Evolutionary conservation across 1,140 invertebrate species (phyloP).

Genomic region (Tetragnatha versicolor): DNA sequence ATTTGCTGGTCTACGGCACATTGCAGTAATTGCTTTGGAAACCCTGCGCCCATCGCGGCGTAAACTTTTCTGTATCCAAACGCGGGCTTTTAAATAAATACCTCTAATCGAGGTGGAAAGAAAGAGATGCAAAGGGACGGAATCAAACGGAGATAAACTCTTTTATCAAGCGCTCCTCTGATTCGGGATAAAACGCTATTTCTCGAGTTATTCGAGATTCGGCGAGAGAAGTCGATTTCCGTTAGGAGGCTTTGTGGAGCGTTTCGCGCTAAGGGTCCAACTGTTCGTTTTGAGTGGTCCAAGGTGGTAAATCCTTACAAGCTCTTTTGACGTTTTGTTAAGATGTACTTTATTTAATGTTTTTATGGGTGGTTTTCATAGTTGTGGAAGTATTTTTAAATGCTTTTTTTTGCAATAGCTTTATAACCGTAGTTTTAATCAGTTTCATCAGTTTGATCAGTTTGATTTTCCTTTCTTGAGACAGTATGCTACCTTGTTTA

Average conservation of each 20-base stretch:
- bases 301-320: no score
- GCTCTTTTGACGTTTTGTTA: no score
- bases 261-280: conserved; percentile 44
- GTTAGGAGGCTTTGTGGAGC: not conserved
- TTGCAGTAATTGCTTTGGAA: conserved; percentile 33
- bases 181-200: conserved; percentile 26
- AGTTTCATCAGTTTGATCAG: no score
- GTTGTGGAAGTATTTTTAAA: no score
- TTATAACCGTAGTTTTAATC: no score
- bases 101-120: conserved; percentile 14
- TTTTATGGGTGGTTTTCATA: no score
- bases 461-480: no score
- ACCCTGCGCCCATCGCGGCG: not conserved
- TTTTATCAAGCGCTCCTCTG: conserved; percentile 22
- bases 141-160: conserved; percentile 33
- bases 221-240: conserved; percentile 36
- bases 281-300: not conserved
- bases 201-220: conserved; percentile 23
- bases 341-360: no score
- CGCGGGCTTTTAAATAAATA: conserved; percentile 12
- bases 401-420: no score
- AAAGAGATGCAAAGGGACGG: conserved; percentile 29
- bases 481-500: no score
- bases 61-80: conserved; percentile 2
- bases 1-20: not conserved